Evolutionary conservation across 2,797 vertebrate genomes (phyloP), one percentile per base, ranked within the genome.

Genomic region (Enteromius treurensis): DNA sequence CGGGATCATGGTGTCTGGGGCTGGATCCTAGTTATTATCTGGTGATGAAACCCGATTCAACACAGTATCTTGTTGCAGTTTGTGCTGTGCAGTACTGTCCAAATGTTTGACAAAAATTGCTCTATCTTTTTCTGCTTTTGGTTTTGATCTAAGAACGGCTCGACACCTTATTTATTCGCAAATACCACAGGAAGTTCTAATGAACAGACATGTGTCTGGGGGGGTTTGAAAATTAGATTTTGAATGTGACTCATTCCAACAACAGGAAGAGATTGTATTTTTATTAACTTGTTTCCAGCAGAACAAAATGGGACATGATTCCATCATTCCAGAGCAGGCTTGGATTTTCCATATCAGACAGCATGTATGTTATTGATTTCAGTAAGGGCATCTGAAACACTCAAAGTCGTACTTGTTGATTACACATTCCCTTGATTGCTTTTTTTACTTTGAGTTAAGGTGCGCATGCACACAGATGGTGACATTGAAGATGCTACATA

Each of bases 401-500:
- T 60, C 60, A 77, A n/a, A 75, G 32, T 53, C 21, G 3, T 75
- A 13, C n/a, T 40, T 60, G 34, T 32, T 49, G 21, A 23, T 62
- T 81, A 53, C 17, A 19, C 23, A 29, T 67, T 77, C 9, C 47
- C 65, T 64, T 45, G 23, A 29, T 78, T 45, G 21, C 37, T 58
- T 51, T 13, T 51, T 49, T 37, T 32, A 15, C 15, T 40, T 34
- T 11, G 5, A 21, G 51, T 65, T 15, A 40, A 47, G 64, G 55
- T 37, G 67, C 1, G 29, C 64, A 40, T 45, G n/a, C 51, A 78
- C 37, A 84, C 58, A 74, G 15, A 84, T 47, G 60, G 40, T 65
- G 47, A 47, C 77, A 34, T 79, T 68, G 23, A 79, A 82, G 64
- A 58, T 71, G 53, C 9, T 13, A 62, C 51, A 83, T 10, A 70